Evolutionary conservation across 2,797 vertebrate genomes (phyloP), one percentile per base, ranked within the genome.

Genomic region (Lepilemur septentrionalis): DNA sequence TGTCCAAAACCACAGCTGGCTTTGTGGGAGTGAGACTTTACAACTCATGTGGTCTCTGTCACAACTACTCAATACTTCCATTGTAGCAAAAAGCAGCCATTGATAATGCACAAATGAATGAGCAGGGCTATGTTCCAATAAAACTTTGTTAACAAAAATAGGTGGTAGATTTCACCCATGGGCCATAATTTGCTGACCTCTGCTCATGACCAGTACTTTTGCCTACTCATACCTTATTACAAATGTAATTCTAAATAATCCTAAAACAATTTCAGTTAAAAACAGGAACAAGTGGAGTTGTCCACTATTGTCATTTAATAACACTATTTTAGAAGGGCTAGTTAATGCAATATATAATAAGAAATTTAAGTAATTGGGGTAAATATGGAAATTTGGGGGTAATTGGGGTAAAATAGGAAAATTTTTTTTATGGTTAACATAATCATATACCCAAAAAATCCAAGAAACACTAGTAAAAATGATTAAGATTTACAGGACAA

Each of bases 61-160:
- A 90, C 52, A 70, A n/a, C 25, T 46, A 63, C 15, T 92, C 52
- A 50, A 32, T 7, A 76, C 11, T 78, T 69, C 32, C 43, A 7
- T 0, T 22, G 43, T 23, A 72, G 76, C 30, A 67, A 32, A 78
- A 63, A 59, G 17, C 46, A 55, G 9, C 50, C 38, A 7, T 7
- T 30, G 46, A 11, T 30, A 73, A 48, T 73, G 35, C 3, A 4
- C 43, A 50, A 35, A 17, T 69, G 57, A 63, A 55, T 7, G 35
- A 25, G n/a, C 28, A 35, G 9, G 46, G 30, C 46, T 69, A 9
- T 80, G 48, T 76, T 76, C 35, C 80, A 87, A 18, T 50, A 82
- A 94, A 91, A 41, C 32, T 85, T 94, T 81, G 67, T 73, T 90
- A 86, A 89, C 12, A 80, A 76, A 86, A 95, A 30, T n/a, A 20